These are phyloP conservation scores for Balaenoptera acutorostrata DNA, from an alignment of 2,113 vertebrate species.

Conservation along the genomic window DNA sequence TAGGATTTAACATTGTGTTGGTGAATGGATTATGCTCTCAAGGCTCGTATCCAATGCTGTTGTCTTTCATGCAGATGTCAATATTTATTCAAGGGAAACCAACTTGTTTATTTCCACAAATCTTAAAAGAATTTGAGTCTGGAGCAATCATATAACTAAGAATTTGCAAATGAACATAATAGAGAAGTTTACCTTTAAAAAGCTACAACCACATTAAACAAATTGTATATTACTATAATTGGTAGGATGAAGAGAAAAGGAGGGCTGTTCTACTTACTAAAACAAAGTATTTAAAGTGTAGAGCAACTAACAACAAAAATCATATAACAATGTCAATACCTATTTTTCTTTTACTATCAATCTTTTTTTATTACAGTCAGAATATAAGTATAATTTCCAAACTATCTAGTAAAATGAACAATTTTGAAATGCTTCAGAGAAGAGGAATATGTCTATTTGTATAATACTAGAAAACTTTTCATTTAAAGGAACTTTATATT, in stretches of 20 bases:
- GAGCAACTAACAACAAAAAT: neutral
- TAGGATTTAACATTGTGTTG: neutral
- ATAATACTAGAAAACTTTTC: neutral
- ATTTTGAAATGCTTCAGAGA: neutral
- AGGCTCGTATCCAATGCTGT: neutral
- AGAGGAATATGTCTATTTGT: neutral
- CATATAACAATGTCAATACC: neutral
- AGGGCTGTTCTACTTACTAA: neutral
- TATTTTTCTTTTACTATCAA: neutral
- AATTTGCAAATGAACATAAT: neutral
- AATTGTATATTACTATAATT: neutral
- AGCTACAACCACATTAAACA: neutral
- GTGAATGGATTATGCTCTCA: neutral
- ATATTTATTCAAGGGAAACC: neutral
- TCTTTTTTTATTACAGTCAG: neutral
- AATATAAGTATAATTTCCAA: neutral
- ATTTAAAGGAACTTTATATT: neutral
- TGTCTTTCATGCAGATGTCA: neutral
- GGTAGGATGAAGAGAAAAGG: neutral
- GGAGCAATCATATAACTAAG: neutral
- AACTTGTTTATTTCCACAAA: neutral
- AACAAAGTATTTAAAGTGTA: neutral
- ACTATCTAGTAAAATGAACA: neutral
- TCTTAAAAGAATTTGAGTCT: neutral
- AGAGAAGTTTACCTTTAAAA: neutral